A percentile compares a stretch with the other conserved stretches of the same genome.
Conservation (phyloP, 1,140 invertebrate genomes). For the Caenorhabditis latens region DNA sequence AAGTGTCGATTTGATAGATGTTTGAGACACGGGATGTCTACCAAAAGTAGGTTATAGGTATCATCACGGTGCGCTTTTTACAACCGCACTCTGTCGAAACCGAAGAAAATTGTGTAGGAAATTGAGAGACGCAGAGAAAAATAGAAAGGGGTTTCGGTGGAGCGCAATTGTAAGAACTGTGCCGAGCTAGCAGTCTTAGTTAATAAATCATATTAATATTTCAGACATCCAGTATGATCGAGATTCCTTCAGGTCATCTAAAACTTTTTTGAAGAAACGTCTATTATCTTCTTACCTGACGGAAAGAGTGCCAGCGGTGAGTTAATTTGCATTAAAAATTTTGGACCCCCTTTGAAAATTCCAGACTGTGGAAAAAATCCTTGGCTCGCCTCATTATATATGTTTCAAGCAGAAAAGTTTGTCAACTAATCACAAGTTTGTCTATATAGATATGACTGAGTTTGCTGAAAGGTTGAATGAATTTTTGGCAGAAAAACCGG, state of each 20-base stretch:
- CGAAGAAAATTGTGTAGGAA: not conserved
- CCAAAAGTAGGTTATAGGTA: too few species aligned
- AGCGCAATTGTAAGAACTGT: too few species aligned
- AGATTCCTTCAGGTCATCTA: not conserved
- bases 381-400: not conserved
- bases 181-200: too few species aligned
- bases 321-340: too few species aligned
- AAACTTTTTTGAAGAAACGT: too few species aligned
- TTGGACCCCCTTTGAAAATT: not conserved
- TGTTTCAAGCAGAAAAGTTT: not conserved
- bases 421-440: not conserved
- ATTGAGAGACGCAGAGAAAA: not conserved
- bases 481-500: not conserved
- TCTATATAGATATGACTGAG: not conserved
- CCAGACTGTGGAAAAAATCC: not conserved
- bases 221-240: slow-evolving; percentile 5
- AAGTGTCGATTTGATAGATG: not conserved
- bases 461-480: not conserved
- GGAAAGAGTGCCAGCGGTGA: too few species aligned
- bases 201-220: not conserved
- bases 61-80: too few species aligned
- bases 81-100: too few species aligned
- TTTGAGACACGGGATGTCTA: not conserved
- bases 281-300: too few species aligned
- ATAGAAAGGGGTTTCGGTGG: too few species aligned